phyloP scores from a whole-genome alignment of 2,888 invertebrate genomes.

The Patella ulyssiponensis region DNA sequence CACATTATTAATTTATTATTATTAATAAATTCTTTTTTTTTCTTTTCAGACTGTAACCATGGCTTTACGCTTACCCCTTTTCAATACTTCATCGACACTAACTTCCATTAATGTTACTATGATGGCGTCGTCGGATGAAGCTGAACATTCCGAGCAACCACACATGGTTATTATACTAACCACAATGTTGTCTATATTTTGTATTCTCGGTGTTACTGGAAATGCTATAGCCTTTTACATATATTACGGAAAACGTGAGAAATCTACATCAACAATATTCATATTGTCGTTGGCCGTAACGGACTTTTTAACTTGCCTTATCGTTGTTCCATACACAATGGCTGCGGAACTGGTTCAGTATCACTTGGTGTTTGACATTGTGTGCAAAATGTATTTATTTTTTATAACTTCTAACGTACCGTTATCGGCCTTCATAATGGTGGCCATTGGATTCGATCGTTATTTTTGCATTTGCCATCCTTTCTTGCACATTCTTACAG shows the following conservation, averaged over 20 bases:
- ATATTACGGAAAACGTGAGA: constrained; percentile 54
- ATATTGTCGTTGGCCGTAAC: constrained; percentile 62
- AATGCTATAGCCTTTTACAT: constrained; percentile 65
- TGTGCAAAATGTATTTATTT: constrained; percentile 66
- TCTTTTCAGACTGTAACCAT: no score
- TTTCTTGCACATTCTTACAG: constrained; percentile 59
- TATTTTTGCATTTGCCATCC: constrained; percentile 69
- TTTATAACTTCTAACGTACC: constrained; percentile 67
- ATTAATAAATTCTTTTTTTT: no score
- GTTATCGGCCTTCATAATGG: constrained; percentile 67
- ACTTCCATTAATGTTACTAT: not conserved
- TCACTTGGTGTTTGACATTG: constrained; percentile 51
- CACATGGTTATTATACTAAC: constrained; percentile 41
- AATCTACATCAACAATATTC: constrained; percentile 61
- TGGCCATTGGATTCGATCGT: constrained; percentile 63
- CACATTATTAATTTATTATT: no score
- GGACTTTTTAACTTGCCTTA: constrained; percentile 59
- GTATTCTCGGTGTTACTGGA: constrained; percentile 56
- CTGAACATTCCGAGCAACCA: not conserved
- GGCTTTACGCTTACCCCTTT: no score
- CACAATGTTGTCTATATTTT: constrained; percentile 52
- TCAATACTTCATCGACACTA: not conserved
- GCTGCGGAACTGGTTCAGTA: constrained; percentile 53
- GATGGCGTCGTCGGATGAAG: not conserved
- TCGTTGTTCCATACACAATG: constrained; percentile 63